Evolutionary conservation across 1,140 invertebrate species (phyloP), one percentile per base, ranked within the genome.

Genomic region (Drusus annulatus): DNA sequence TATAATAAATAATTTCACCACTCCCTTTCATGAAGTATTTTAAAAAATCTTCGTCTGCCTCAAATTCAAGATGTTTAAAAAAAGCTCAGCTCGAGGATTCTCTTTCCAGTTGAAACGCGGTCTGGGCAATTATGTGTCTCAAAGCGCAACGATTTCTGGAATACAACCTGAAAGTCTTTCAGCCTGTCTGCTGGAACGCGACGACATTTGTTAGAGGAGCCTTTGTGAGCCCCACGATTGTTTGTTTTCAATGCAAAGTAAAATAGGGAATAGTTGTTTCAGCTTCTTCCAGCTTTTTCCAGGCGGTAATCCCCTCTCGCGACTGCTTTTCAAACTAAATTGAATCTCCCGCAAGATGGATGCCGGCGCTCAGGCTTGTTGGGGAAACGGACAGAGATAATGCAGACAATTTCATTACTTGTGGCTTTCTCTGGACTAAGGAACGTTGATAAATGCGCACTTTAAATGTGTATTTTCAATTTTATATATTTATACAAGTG

Each of bases 191-290:
- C 19, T 19, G 36, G 19, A 69, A 69, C 45, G 45, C 65, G 23
- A 50, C 28, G 31, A 69, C 65, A 69, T 69, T 69, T 50, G 65
- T 69, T 21, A 31, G n/a, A n/a, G 15, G 36, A 69, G 36, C 65
- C 65, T 69, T 69, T 69, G 65, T 69, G 65, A 69, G 65, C 65
- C 21, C 21, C 16, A 25, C 28, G 23, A 19, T 50, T 69, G 65
- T 69, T 69, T 69, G 65, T 69, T 69, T 69, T 69, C 65, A 69
- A 69, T 69, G 65, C 65, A 69, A 69, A 45, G 65, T 36, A 69
- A 69, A 69, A 36, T 19, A 69, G 45, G 21, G 19, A 17, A 69
- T 45, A 50, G 28, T 50, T 69, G n/a, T 36, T 17, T n/a, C 21
- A 13, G 65, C 45, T 69, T 36, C 36, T 68, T 68, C 36, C 28